Percentiles rank a stretch among this genome's conserved stretches.
Evolutionary conservation across 2,888 invertebrate genomes (phyloP).

Genomic region (Leptarthrus brevirostris): DNA sequence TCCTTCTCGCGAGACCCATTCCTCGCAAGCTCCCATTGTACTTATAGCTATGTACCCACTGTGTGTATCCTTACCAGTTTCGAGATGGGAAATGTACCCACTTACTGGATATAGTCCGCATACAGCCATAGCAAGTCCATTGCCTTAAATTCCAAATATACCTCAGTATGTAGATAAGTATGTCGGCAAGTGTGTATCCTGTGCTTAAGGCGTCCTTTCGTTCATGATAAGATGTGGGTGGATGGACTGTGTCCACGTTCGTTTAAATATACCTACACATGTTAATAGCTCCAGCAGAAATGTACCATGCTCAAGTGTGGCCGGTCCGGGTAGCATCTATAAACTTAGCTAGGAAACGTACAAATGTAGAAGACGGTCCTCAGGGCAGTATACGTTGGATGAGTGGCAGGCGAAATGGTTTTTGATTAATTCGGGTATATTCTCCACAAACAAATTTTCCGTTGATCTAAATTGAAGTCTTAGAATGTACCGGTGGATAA

Average conservation of each 20-base stretch:
- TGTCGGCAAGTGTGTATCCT: slow-evolving; percentile 50
- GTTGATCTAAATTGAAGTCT: slow-evolving; percentile 53
- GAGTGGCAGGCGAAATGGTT: slow-evolving; percentile 58
- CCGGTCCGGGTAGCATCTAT: slow-evolving; percentile 50
- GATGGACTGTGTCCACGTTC: slow-evolving; percentile 56
- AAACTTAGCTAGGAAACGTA: slow-evolving; percentile 53
- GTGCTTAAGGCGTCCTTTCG: slow-evolving; percentile 57
- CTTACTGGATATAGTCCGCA: slow-evolving; percentile 33
- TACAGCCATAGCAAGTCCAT: slow-evolving; percentile 15
- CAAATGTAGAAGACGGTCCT: slow-evolving; percentile 56
- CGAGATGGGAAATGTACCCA: slow-evolving; percentile 51
- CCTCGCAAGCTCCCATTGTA: slow-evolving; percentile 44
- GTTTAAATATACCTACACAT: slow-evolving; percentile 52
- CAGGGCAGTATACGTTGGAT: slow-evolving; percentile 57
- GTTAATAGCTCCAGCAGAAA: slow-evolving; percentile 52
- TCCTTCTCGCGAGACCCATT: slow-evolving; percentile 54
- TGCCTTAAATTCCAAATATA: slow-evolving; percentile 39
- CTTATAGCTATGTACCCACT: slow-evolving; percentile 23
- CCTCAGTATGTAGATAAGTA: slow-evolving; percentile 42
- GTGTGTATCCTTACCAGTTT: slow-evolving; percentile 43
- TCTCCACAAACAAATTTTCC: slow-evolving; percentile 53
- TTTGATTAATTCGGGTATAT: slow-evolving; percentile 58
- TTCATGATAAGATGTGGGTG: slow-evolving; percentile 57
- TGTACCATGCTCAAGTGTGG: background rate
- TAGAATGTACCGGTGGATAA: slow-evolving; percentile 46